These are phyloP conservation scores for Actinostola sp. DNA, from an alignment of 92 coral and sea anemone species.

Conservation along the genomic window DNA sequence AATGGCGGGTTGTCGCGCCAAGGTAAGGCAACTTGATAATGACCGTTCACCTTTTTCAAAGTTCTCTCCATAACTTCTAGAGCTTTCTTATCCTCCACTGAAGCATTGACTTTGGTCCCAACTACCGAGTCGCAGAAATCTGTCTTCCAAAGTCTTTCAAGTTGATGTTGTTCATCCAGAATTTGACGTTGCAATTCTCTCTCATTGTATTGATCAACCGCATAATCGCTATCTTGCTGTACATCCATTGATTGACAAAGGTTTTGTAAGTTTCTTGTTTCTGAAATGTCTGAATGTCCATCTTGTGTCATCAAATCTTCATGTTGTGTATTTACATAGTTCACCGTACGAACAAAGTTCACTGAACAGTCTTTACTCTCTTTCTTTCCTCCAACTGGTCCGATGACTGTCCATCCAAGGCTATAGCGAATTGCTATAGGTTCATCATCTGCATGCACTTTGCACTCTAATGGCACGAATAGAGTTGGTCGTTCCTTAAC, in stretches of 20 bases:
- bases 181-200: constrained; percentile 8
- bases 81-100: constrained; percentile 54
- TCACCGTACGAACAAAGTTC: background rate
- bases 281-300: too few relatives aligned
- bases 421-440: too few relatives aligned
- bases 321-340: too few relatives aligned
- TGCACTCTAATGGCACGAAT: too few relatives aligned
- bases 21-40: constrained; percentile 61
- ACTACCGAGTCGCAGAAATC: constrained; percentile 47
- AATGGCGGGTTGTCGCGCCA: constrained; percentile 50
- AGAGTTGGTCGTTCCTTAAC: too few relatives aligned
- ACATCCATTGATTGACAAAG: background rate
- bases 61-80: constrained; percentile 48
- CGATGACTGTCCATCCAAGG: too few relatives aligned
- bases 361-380: background rate
- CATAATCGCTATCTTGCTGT: background rate
- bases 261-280: too few relatives aligned
- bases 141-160: constrained; percentile 45
- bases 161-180: constrained; percentile 24
- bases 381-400: background rate
- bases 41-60: constrained; percentile 31
- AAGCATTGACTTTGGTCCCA: constrained; percentile 30
- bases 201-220: background rate
- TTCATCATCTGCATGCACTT: too few relatives aligned
- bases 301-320: too few relatives aligned